Evolutionary conservation across 2,113 vertebrate species (phyloP).

Genomic region (Spilogale gracilis): DNA sequence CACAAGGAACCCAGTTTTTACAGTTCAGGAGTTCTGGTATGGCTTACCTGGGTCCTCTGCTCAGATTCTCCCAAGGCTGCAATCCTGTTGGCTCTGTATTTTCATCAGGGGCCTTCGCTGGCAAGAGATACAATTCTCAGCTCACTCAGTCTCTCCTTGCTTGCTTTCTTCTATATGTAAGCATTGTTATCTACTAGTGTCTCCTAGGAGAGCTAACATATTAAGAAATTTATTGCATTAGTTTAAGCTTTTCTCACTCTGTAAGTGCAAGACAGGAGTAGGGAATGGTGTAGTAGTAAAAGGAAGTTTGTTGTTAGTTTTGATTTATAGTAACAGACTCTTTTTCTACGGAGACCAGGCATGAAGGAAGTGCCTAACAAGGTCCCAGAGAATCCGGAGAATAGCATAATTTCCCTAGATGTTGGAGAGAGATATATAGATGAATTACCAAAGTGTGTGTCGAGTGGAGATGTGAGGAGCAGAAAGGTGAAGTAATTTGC

Average conservation of each 20-base stretch:
- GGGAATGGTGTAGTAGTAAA: neutral
- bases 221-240: neutral
- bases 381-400: neutral
- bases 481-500: neutral
- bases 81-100: neutral
- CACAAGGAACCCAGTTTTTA: neutral
- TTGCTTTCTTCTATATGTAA: neutral
- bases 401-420: neutral
- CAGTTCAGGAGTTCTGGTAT: neutral
- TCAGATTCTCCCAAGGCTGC: neutral
- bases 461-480: accelerated
- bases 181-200: neutral
- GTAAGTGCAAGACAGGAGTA: neutral
- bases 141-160: neutral
- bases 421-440: neutral
- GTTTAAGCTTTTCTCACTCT: neutral
- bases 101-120: neutral
- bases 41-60: neutral
- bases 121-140: neutral
- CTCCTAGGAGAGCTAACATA: neutral
- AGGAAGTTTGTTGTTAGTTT: neutral
- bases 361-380: neutral
- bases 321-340: neutral
- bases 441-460: neutral
- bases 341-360: neutral